Percentiles rank a stretch among this genome's conserved stretches.
These are phyloP conservation scores for Phrynocephalus guinanensis DNA, from an alignment of 2,797 vertebrate species.

Conservation along the genomic window DNA sequence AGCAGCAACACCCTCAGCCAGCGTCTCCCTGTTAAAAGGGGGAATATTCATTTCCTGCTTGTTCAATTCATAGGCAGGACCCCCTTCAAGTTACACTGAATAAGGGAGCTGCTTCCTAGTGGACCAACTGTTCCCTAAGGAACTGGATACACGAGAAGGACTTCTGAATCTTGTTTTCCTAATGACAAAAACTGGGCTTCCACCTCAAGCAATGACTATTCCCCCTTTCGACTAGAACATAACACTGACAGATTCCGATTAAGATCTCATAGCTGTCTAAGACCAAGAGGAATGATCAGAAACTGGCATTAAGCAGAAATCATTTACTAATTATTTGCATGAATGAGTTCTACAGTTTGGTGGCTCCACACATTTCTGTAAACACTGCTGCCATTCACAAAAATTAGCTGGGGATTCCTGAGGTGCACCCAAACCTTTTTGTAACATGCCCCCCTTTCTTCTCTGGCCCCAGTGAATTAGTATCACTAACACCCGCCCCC, in stretches of 20 bases:
- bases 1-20: conserved; percentile 54
- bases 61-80: background rate
- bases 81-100: background rate
- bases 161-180: background rate
- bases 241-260: background rate
- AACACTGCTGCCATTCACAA: background rate
- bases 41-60: conserved; percentile 4
- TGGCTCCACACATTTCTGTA: background rate
- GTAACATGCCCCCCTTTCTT: background rate
- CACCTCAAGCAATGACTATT: background rate
- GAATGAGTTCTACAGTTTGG: background rate
- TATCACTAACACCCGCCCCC: background rate
- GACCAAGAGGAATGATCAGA: background rate
- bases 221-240: background rate
- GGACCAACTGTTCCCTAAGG: background rate
- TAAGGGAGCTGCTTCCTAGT: background rate
- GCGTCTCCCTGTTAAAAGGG: conserved; percentile 32
- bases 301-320: background rate
- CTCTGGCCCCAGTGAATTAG: background rate
- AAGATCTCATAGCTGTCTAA: background rate
- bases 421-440: background rate
- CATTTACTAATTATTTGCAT: background rate
- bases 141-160: background rate
- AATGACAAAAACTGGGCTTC: background rate
- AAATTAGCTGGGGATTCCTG: background rate